phyloP scores from a whole-genome alignment of 2,113 vertebrate species.

The Stercorarius parasiticus region DNA sequence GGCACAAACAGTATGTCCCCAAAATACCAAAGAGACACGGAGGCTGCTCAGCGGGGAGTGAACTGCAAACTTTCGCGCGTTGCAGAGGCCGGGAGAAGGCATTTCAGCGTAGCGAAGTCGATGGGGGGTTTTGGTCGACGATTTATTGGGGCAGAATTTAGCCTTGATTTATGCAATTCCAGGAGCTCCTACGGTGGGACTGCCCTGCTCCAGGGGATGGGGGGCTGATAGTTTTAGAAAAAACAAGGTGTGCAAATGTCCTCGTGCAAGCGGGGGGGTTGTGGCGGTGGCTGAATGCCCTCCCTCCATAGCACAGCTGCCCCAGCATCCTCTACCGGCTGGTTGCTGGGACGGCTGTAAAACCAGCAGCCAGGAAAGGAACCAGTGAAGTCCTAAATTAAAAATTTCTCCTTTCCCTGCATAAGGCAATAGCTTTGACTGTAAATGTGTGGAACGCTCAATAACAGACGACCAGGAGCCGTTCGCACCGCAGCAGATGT shows the following conservation, averaged over 20 bases:
- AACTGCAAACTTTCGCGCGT: not conserved
- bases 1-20: not conserved
- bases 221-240: not conserved
- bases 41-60: not conserved
- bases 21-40: not conserved
- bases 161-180: not conserved
- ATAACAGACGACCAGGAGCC: not conserved
- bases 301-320: not conserved
- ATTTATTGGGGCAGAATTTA: not conserved
- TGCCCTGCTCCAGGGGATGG: fast-evolving
- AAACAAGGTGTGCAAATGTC: not conserved
- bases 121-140: not conserved
- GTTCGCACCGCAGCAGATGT: not conserved
- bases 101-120: not conserved
- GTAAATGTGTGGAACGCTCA: not conserved
- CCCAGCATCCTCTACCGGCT: not conserved
- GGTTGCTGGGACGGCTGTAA: not conserved
- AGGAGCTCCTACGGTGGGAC: not conserved
- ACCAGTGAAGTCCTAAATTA: not conserved
- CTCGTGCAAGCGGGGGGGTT: not conserved
- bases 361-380: not conserved
- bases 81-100: not conserved
- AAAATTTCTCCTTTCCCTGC: not conserved
- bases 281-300: not conserved
- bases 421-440: not conserved